Conservation (phyloP, 2,113 vertebrate species). For the Zosterops japonicus region DNA sequence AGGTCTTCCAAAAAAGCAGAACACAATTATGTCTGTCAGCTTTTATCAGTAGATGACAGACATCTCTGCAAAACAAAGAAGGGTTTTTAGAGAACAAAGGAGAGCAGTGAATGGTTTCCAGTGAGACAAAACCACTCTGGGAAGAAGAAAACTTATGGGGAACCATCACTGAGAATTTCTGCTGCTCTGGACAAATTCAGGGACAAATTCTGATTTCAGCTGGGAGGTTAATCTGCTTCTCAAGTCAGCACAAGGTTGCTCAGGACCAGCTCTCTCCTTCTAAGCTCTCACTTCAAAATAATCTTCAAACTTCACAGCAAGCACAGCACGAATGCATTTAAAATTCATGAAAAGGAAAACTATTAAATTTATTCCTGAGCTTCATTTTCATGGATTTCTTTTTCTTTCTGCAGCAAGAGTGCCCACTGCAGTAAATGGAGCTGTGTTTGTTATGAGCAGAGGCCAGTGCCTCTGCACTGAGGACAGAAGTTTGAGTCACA, state of each 20-base stretch:
- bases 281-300: neutral
- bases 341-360: neutral
- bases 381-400: neutral
- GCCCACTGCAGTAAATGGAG: neutral
- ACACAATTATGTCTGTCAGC: neutral
- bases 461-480: constrained; percentile 28
- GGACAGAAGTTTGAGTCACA: constrained; percentile 71
- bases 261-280: neutral
- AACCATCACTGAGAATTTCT: neutral
- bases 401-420: neutral
- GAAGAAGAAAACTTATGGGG: neutral
- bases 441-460: constrained; percentile 7
- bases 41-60: neutral
- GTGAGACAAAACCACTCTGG: neutral
- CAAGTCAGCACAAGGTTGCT: neutral
- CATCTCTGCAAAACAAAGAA: neutral
- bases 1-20: neutral
- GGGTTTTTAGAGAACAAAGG: constrained; percentile 9
- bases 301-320: neutral
- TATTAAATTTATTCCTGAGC: neutral
- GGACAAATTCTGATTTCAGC: neutral
- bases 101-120: neutral
- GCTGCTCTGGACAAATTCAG: neutral
- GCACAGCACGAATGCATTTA: neutral
- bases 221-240: neutral